Conservation (phyloP, 2,888 invertebrate species). For the Erebia palarica region DNA sequence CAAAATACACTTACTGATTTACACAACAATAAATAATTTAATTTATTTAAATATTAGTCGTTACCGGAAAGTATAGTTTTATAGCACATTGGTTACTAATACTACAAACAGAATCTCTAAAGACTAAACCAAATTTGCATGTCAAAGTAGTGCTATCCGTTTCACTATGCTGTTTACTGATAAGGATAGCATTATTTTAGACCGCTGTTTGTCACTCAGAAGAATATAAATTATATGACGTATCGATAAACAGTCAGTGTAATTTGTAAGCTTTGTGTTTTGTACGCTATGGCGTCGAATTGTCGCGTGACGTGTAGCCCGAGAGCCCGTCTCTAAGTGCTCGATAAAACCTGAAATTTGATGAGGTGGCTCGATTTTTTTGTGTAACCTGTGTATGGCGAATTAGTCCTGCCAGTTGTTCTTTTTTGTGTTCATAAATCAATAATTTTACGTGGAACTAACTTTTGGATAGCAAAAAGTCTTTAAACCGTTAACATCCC, state of each 20-base stretch:
- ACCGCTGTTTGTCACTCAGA: too few relatives aligned
- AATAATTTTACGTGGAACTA: not conserved
- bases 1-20: slow-evolving; percentile 24
- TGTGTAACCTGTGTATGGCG: not conserved
- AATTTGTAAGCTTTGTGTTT: slow-evolving; percentile 8
- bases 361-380: not conserved
- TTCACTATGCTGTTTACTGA: too few relatives aligned
- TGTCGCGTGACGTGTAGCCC: slow-evolving; percentile 5
- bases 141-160: too few relatives aligned
- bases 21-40: slow-evolving; percentile 8
- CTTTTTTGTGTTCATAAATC: not conserved
- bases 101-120: too few relatives aligned
- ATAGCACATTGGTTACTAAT: too few relatives aligned
- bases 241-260: slow-evolving; percentile 7
- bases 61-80: not conserved
- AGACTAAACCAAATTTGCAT: too few relatives aligned
- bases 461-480: not conserved
- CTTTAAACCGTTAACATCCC: too few relatives aligned
- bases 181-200: too few relatives aligned
- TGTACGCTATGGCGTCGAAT: slow-evolving; percentile 3
- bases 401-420: not conserved
- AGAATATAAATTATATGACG: too few relatives aligned
- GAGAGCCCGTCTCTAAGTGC: not conserved
- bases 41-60: not conserved
- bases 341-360: not conserved